A percentile compares a stretch with the other conserved stretches of the same genome.
Conservation (phyloP, 92 coral and sea anemone species). For the Ricordea florida region DNA sequence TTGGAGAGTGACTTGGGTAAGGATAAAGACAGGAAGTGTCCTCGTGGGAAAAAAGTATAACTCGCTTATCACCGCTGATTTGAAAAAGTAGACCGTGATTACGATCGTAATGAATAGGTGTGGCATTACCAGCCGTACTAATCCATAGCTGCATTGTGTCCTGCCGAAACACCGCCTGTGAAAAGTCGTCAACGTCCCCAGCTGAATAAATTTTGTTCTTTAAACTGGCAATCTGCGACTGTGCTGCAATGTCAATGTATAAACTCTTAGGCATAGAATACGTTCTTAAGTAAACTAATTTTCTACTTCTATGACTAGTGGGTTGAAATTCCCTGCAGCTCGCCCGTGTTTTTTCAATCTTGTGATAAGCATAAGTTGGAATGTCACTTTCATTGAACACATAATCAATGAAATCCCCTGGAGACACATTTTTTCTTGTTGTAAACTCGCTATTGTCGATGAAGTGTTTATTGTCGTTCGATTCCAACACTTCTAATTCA, state of each 20-base stretch:
- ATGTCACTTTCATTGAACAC: neutral
- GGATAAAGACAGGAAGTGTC: constrained; percentile 46
- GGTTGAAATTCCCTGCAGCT: no score
- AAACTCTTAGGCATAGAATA: constrained; percentile 45
- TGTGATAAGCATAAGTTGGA: neutral
- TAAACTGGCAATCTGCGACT: constrained; percentile 39
- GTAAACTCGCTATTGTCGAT: constrained; percentile 38
- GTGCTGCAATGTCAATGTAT: constrained; percentile 24
- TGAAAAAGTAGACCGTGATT: constrained; percentile 54
- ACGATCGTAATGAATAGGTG: constrained; percentile 58
- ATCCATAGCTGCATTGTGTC: constrained; percentile 62
- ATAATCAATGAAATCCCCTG: constrained; percentile 23
- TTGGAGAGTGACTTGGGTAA: constrained; percentile 36
- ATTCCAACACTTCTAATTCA: constrained; percentile 4
- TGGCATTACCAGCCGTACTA: constrained; percentile 50
- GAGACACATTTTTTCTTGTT: constrained; percentile 1
- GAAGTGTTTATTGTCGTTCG: constrained; percentile 37
- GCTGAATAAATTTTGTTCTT: constrained; percentile 12
- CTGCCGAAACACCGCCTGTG: constrained; percentile 26
- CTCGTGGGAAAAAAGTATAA: constrained; percentile 44
- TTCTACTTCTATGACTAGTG: no score
- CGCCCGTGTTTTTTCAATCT: neutral
- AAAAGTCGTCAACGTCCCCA: neutral
- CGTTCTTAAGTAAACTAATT: constrained; percentile 48
- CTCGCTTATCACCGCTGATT: constrained; percentile 31